A percentile compares a stretch with the other conserved stretches of the same genome.
These are phyloP conservation scores for Plemyria rubiginata DNA, from an alignment of 2,888 invertebrate species.

Conservation along the genomic window DNA sequence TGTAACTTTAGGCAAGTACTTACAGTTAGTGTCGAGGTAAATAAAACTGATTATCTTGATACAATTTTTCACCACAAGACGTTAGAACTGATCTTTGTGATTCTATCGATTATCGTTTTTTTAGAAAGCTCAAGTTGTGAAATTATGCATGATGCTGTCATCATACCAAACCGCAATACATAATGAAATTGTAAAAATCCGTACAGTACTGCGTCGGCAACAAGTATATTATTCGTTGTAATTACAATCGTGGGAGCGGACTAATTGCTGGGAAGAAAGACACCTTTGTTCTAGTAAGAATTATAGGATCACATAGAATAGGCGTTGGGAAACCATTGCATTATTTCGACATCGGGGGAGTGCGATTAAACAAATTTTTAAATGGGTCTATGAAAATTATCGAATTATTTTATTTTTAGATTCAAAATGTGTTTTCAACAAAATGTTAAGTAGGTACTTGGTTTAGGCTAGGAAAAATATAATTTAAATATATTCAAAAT, in stretches of 20 bases:
- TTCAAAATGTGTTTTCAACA: no score
- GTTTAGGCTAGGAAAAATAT: no score
- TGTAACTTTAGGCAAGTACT: no score
- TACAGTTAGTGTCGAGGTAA: no score
- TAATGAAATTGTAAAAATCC: slow-evolving; percentile 34
- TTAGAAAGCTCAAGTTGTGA: no score
- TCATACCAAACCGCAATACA: slow-evolving; percentile 24
- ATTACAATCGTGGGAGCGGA: slow-evolving; percentile 66
- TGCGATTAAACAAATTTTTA: slow-evolving; percentile 8
- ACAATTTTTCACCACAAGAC: no score
- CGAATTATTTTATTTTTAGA: no score
- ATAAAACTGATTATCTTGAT: no score
- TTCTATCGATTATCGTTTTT: no score
- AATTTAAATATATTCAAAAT: no score
- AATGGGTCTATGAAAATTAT: not conserved
- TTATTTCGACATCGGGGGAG: slow-evolving; percentile 23
- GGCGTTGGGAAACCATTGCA: slow-evolving; percentile 50
- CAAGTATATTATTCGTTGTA: slow-evolving; percentile 49
- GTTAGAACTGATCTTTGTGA: no score
- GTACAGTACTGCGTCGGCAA: slow-evolving; percentile 26
- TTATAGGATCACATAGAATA: slow-evolving; percentile 48
- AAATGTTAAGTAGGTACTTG: no score
- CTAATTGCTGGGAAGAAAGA: slow-evolving; percentile 65
- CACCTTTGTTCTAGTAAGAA: slow-evolving; percentile 63
- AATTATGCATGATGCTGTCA: not conserved